Evolutionary conservation across 2,113 vertebrate species (phyloP).

Genomic region (Scalopus aquaticus): DNA sequence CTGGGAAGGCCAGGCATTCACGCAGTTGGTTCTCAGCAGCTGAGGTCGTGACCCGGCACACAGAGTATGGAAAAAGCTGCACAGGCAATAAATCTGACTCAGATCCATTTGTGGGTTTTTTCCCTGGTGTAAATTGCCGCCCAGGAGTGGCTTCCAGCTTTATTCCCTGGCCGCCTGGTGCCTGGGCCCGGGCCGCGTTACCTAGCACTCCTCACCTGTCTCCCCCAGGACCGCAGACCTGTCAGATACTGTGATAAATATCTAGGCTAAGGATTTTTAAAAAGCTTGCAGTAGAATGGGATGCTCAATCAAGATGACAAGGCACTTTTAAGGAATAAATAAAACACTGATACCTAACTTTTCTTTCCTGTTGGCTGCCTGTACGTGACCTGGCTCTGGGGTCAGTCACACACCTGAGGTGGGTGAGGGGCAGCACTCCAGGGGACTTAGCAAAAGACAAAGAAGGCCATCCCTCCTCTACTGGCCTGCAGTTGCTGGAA

Average conservation of each 20-base stretch:
- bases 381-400: too few relatives aligned
- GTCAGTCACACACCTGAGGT: background rate
- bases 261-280: slow-evolving; percentile 11
- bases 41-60: background rate
- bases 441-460: background rate
- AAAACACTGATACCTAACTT: background rate
- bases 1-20: background rate
- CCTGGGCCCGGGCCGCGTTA: background rate
- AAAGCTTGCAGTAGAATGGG: background rate
- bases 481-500: background rate
- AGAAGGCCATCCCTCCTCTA: background rate
- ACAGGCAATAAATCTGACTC: background rate
- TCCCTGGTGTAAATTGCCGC: background rate
- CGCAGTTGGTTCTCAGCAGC: background rate
- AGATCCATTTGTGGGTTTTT: background rate
- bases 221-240: background rate
- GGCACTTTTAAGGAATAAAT: slow-evolving; percentile 14
- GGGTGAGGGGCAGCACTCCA: background rate
- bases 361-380: background rate
- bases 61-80: background rate
- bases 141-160: background rate
- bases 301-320: slow-evolving; percentile 41
- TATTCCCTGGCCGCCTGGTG: background rate
- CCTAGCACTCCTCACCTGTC: background rate
- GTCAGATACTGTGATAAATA: slow-evolving; percentile 45